Conservation (phyloP, 92 coral and sea anemone genomes). For the Epizoanthus scotinus region DNA sequence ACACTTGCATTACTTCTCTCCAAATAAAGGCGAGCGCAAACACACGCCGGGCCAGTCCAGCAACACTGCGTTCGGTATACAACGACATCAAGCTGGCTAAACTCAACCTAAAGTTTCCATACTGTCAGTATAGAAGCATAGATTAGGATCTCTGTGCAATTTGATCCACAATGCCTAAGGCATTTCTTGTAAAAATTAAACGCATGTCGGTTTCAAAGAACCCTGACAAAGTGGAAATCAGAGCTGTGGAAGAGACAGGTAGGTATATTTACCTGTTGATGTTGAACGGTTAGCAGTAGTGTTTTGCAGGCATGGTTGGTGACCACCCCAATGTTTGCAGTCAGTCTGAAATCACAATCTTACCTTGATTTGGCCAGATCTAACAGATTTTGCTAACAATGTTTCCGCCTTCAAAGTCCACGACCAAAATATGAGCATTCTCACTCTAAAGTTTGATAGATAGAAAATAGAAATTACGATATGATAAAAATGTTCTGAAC, state of each 20-base stretch:
- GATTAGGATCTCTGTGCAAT: background rate
- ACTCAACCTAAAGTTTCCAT: background rate
- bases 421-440: background rate
- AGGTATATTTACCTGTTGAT: background rate
- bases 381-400: too few relatives aligned
- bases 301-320: background rate
- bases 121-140: background rate
- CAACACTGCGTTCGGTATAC: background rate
- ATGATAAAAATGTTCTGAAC: background rate
- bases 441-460: background rate
- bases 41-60: background rate
- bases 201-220: constrained; percentile 42
- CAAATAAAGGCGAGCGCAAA: constrained; percentile 29
- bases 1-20: constrained; percentile 40
- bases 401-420: too few relatives aligned
- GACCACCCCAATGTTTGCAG: background rate
- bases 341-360: too few relatives aligned
- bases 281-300: background rate
- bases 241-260: constrained; percentile 28
- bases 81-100: background rate
- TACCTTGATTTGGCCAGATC: too few relatives aligned
- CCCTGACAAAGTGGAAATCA: constrained; percentile 8
- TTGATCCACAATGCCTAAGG: constrained; percentile 58
- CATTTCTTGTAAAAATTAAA: constrained; percentile 66
- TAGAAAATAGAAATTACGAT: background rate